Evolutionary conservation across 53 echinoderm and acorn worm species (phyloP), one percentile per base, ranked within the genome.

Genomic region (Holothuria scabra): DNA sequence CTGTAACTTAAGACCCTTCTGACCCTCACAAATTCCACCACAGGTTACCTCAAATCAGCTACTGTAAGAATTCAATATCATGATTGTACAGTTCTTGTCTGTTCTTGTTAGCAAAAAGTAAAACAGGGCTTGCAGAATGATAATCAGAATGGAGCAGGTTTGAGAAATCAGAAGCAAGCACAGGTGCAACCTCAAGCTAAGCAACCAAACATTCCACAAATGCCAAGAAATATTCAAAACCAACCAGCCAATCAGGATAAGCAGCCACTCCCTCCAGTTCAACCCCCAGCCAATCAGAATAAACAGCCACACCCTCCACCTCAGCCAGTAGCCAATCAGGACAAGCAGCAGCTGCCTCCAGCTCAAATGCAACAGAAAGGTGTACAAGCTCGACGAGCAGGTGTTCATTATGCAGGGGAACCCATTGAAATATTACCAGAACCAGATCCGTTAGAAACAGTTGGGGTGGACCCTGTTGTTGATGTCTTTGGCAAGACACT

Each of bases 351-450:
- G n/a, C n/a, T n/a, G n/a, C n/a, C n/a, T n/a, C n/a, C n/a, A n/a
- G n/a, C n/a, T n/a, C n/a, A n/a, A n/a, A n/a, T n/a, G n/a, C n/a
- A 44, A 10, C 52, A 52, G 52, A 52, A 52, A 52, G 52, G 14
- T 16, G 52, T 52, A 3, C 16, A 52, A 52, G 52, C 52, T 16
- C 14, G 52, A 52, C 18, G 30, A 78, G 1, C 28, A 26, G 46
- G 74, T 20, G 29, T 78, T 22, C 78, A 57, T 28, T 78, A 78
- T 56, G 78, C 59, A 5, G 31, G 34, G 4, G 59, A 78, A 58
- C 78, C 78, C 11, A 56, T 76, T 56, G 78, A 76, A 32, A 76
- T 76, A 8, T 56, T 76, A 19, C 58, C 78, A 58, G 78, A 78
- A 31, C 78, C 78, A 20, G 58, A 78, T 0, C 78, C 78, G 13